Percentiles rank a stretch among this genome's conserved stretches.
Evolutionary conservation across 2,797 vertebrate species (phyloP).

Genomic region (Babyrousa celebensis): DNA sequence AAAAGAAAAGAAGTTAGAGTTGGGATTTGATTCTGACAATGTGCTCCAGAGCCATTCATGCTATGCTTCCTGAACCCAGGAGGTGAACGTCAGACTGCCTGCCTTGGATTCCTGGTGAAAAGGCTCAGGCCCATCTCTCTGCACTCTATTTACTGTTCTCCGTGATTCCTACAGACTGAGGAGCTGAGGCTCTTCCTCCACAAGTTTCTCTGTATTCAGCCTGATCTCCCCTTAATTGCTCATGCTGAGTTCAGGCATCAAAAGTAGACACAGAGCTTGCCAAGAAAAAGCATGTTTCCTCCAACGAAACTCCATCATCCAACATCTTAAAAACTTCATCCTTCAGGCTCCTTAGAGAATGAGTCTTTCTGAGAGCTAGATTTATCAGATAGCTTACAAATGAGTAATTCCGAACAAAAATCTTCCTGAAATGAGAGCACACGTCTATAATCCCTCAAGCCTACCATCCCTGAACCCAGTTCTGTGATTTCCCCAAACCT

Average conservation of each 20-base stretch:
- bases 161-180: not conserved
- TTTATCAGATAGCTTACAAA: not conserved
- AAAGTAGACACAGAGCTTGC: not conserved
- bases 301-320: not conserved
- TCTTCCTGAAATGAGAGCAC: not conserved
- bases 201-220: not conserved
- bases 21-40: not conserved
- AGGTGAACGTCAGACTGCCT: not conserved
- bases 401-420: constrained; percentile 45
- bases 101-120: not conserved
- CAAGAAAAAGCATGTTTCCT: constrained; percentile 18
- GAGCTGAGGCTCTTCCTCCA: not conserved
- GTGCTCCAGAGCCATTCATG: not conserved
- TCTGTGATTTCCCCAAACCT: constrained; percentile 27
- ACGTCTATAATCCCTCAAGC: not conserved
- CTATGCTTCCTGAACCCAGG: not conserved
- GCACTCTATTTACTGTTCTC: not conserved
- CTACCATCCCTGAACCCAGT: not conserved
- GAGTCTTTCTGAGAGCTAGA: not conserved
- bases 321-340: not conserved
- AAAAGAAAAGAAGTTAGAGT: not conserved
- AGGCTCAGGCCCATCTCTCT: not conserved
- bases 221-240: not conserved
- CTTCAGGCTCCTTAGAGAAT: not conserved
- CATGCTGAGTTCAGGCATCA: not conserved